Conservation (phyloP, 2,888 invertebrate species). For the Sarcophaga subvicina region DNA sequence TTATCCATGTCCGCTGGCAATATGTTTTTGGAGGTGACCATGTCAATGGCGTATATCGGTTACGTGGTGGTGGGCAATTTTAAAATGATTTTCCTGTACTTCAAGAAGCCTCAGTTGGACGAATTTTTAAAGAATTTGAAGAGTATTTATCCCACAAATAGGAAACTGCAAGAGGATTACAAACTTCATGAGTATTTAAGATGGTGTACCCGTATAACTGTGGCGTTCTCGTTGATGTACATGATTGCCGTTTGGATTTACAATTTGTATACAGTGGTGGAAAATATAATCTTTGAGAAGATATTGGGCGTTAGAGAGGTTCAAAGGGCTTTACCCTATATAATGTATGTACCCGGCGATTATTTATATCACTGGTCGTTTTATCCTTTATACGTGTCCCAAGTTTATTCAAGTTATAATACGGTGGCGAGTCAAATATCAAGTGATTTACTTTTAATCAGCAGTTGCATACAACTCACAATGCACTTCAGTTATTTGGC, state of each 20-base stretch:
- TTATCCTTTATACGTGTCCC: slow-evolving; percentile 71
- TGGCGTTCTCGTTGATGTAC: slow-evolving; percentile 74
- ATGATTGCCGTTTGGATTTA: slow-evolving; percentile 77
- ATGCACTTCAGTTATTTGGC: slow-evolving; percentile 78
- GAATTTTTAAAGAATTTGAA: slow-evolving; percentile 63
- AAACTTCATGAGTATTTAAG: slow-evolving; percentile 68
- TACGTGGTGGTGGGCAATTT: slow-evolving; percentile 67
- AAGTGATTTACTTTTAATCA: slow-evolving; percentile 76
- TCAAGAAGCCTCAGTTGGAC: slow-evolving; percentile 57
- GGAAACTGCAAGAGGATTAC: slow-evolving; percentile 59
- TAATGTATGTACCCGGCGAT: slow-evolving; percentile 72
- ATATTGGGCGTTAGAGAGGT: slow-evolving; percentile 68
- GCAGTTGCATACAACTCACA: slow-evolving; percentile 74
- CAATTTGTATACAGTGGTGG: slow-evolving; percentile 74
- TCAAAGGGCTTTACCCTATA: slow-evolving; percentile 72
- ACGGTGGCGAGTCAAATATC: slow-evolving; percentile 75
- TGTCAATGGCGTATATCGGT: slow-evolving; percentile 71
- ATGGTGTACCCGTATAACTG: slow-evolving; percentile 70
- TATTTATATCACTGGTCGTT: slow-evolving; percentile 72
- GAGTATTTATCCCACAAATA: slow-evolving; percentile 67
- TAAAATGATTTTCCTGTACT: slow-evolving; percentile 70
- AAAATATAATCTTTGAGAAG: slow-evolving; percentile 71
- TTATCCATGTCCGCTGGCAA: slow-evolving; percentile 64
- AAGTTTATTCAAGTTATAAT: slow-evolving; percentile 73
- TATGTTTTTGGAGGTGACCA: slow-evolving; percentile 71